Evolutionary conservation across 1,140 invertebrate genomes (phyloP).

Genomic region (Thaumetopoea pityocampa): DNA sequence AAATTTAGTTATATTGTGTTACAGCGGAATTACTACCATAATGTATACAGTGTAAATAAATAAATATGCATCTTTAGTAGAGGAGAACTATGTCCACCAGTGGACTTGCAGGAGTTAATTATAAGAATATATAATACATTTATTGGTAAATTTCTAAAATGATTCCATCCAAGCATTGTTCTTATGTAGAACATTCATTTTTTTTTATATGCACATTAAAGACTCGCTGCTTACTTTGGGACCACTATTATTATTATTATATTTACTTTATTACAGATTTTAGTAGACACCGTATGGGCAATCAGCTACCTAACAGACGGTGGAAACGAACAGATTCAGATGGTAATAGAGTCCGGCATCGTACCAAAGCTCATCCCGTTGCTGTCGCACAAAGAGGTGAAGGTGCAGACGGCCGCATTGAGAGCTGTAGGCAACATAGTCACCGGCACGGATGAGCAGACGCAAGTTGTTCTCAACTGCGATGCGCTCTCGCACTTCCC

Average conservation of each 20-base stretch:
- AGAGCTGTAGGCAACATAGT: conserved; percentile 99
- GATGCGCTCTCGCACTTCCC: conserved; percentile 96
- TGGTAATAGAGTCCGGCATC: conserved; percentile 97
- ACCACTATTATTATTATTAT: too few species aligned
- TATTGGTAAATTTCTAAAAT: too few species aligned
- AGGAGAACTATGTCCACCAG: too few species aligned
- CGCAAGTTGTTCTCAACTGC: conserved; percentile 94
- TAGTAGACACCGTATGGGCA: conserved; percentile 99
- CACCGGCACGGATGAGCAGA: conserved; percentile 99
- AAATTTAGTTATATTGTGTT: too few species aligned
- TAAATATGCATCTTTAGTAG: too few species aligned
- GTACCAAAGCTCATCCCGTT: conserved; percentile 96
- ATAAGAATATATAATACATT: too few species aligned
- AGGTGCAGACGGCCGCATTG: conserved; percentile 97
- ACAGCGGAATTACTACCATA: too few species aligned
- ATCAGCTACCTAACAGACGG: conserved; percentile 99
- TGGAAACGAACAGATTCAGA: conserved; percentile 98
- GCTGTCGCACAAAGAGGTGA: conserved; percentile 96
- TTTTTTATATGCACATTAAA: too few species aligned
- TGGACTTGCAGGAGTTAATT: too few species aligned
- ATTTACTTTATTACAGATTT: conserved; percentile 81
- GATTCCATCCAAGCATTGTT: too few species aligned
- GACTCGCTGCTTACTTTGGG: too few species aligned
- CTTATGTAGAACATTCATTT: conserved; percentile 2
- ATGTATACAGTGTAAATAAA: too few species aligned